Percentiles rank a stretch among this genome's conserved stretches.
These are phyloP conservation scores for Apoda limacodes DNA, from an alignment of 2,888 invertebrate genomes.

Conservation along the genomic window DNA sequence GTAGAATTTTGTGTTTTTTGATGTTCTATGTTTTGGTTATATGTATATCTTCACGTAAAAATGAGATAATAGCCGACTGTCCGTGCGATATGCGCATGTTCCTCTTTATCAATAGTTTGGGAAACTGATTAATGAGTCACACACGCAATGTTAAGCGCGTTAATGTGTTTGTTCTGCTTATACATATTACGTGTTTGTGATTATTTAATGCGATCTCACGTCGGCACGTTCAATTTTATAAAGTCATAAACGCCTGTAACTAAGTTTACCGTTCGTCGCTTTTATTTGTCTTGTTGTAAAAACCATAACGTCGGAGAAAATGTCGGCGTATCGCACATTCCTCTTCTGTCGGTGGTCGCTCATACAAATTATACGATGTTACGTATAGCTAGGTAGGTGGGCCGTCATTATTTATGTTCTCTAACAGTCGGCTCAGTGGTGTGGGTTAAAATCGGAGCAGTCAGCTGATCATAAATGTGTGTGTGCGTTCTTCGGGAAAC, in stretches of 20 bases:
- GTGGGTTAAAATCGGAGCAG: slow-evolving; percentile 70
- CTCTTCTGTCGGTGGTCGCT: slow-evolving; percentile 43
- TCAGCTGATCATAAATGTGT: slow-evolving; percentile 56
- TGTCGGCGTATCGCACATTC: slow-evolving; percentile 55
- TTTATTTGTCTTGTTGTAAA: slow-evolving; percentile 48
- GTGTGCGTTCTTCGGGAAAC: slow-evolving; percentile 68
- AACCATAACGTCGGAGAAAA: slow-evolving; percentile 49
- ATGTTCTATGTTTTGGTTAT: no score
- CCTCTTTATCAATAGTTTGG: no score
- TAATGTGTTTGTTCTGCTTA: slow-evolving; percentile 41
- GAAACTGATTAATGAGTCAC: no score
- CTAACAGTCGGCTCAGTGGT: slow-evolving; percentile 62
- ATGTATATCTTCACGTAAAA: no score
- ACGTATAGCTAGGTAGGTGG: slow-evolving; percentile 67
- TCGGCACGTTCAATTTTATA: slow-evolving; percentile 27
- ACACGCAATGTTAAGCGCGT: slow-evolving; percentile 36
- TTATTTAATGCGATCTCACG: slow-evolving; percentile 61
- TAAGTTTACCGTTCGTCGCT: slow-evolving; percentile 35
- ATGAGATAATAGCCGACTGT: no score
- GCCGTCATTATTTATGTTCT: slow-evolving; percentile 70
- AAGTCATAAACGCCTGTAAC: slow-evolving; percentile 42
- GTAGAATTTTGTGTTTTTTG: no score
- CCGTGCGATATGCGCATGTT: no score
- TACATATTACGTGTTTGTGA: slow-evolving; percentile 37
- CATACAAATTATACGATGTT: slow-evolving; percentile 66